A percentile compares a stretch with the other conserved stretches of the same genome.
These are phyloP conservation scores for Pegea sp. DNA, from an alignment of 23 tunicate species.

Conservation along the genomic window DNA sequence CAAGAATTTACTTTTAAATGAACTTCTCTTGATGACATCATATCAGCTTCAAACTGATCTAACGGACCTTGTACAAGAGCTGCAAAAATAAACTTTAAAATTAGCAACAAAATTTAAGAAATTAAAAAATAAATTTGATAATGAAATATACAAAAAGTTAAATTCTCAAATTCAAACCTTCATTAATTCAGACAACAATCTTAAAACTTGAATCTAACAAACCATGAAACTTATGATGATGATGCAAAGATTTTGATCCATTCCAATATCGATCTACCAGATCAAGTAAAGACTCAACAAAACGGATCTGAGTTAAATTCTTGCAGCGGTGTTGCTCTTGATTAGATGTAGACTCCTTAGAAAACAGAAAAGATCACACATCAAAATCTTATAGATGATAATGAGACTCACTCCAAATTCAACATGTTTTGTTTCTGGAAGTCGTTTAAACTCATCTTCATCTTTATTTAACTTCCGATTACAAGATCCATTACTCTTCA, in stretches of 20 bases:
- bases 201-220: too few relatives aligned
- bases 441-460: conserved; percentile 18
- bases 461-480: too few relatives aligned
- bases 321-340: conserved; percentile 23
- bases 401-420: conserved; percentile 38
- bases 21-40: conserved; percentile 37
- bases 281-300: conserved; percentile 46
- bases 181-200: too few relatives aligned
- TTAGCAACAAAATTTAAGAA: too few relatives aligned
- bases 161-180: too few relatives aligned
- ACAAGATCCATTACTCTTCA: too few relatives aligned
- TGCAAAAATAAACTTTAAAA: conserved; percentile 8
- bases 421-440: conserved; percentile 45
- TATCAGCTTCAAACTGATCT: conserved; percentile 25
- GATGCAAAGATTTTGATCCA: conserved; percentile 75
- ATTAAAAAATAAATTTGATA: too few relatives aligned
- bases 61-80: conserved; percentile 56
- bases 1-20: conserved; percentile 45
- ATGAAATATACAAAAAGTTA: too few relatives aligned
- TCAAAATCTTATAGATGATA: neutral
- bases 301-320: conserved; percentile 27
- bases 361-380: neutral
- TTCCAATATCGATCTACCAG: conserved; percentile 87
- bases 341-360: conserved; percentile 29
- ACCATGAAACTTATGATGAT: conserved; percentile 81